Conservation (phyloP, 2,113 vertebrate genomes). For the Phalacrocorax pelagicus region DNA sequence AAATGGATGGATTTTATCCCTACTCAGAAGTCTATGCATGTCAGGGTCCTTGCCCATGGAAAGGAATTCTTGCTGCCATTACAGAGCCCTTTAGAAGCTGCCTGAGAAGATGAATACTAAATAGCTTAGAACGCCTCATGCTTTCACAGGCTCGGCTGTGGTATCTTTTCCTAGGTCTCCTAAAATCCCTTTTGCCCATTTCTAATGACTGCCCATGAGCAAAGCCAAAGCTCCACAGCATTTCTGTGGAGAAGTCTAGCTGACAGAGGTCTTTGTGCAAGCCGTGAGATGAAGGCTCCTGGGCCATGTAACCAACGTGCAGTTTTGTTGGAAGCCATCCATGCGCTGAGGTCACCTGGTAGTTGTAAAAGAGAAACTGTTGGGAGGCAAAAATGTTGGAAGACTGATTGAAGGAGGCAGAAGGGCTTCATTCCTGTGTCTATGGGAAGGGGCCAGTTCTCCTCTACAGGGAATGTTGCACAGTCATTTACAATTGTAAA, state of each 20-base stretch:
- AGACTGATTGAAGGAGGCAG: not conserved
- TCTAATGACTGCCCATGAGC: not conserved
- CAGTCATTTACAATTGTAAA: not conserved
- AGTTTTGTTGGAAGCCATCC: not conserved
- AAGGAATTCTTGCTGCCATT: not conserved
- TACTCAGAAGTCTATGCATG: rapidly evolving
- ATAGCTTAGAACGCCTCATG: not conserved
- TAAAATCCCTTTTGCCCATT: not conserved
- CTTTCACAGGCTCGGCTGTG: not conserved
- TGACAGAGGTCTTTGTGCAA: not conserved
- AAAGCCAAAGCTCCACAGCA: not conserved
- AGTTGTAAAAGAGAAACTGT: not conserved
- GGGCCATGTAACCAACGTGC: not conserved
- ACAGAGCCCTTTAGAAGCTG: not conserved
- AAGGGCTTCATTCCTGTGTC: not conserved
- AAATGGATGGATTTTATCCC: not conserved
- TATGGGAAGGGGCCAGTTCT: not conserved
- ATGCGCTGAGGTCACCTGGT: not conserved
- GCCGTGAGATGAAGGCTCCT: not conserved
- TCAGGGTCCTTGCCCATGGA: not conserved
- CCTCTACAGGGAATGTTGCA: not conserved
- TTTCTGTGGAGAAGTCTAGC: not conserved
- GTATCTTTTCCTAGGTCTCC: not conserved
- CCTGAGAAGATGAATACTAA: not conserved
- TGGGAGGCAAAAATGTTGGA: not conserved